These are phyloP conservation scores for Stenichneumon culpator DNA, from an alignment of 2,888 invertebrate genomes.

Conservation along the genomic window DNA sequence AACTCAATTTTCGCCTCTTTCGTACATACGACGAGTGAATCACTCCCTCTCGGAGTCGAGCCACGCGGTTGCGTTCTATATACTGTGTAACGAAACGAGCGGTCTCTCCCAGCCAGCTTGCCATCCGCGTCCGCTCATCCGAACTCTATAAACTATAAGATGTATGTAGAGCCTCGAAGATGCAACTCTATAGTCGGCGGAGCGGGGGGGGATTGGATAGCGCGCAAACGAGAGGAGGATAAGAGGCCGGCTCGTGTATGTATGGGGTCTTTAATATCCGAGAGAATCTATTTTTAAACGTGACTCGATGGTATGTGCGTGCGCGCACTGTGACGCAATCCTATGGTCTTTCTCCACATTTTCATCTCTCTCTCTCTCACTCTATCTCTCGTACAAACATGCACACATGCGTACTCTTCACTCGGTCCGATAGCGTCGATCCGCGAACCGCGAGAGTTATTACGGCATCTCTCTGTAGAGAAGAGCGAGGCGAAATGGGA, in stretches of 20 bases:
- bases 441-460: slow-evolving; percentile 24
- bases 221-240: slow-evolving; percentile 58
- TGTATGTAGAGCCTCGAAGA: slow-evolving; percentile 44
- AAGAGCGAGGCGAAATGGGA: too few species aligned
- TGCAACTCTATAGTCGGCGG: slow-evolving; percentile 60
- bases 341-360: slow-evolving; percentile 80
- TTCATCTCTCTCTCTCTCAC: slow-evolving; percentile 64
- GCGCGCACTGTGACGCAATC: slow-evolving; percentile 81
- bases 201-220: slow-evolving; percentile 4
- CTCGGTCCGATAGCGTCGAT: slow-evolving; percentile 1
- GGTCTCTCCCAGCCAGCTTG: slow-evolving; percentile 1
- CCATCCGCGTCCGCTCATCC: not conserved
- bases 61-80: slow-evolving; percentile 39
- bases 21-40: slow-evolving; percentile 52
- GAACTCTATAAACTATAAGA: slow-evolving; percentile 29
- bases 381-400: slow-evolving; percentile 41
- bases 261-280: slow-evolving; percentile 80
- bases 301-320: slow-evolving; percentile 81
- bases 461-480: slow-evolving; percentile 36
- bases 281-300: slow-evolving; percentile 83
- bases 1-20: slow-evolving; percentile 66
- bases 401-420: slow-evolving; percentile 46
- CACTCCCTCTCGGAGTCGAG: slow-evolving; percentile 54
- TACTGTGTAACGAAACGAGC: slow-evolving; percentile 4
- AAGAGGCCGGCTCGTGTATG: slow-evolving; percentile 58